Conservation (phyloP, 2,888 invertebrate species). For the Amaurobius ferox region DNA sequence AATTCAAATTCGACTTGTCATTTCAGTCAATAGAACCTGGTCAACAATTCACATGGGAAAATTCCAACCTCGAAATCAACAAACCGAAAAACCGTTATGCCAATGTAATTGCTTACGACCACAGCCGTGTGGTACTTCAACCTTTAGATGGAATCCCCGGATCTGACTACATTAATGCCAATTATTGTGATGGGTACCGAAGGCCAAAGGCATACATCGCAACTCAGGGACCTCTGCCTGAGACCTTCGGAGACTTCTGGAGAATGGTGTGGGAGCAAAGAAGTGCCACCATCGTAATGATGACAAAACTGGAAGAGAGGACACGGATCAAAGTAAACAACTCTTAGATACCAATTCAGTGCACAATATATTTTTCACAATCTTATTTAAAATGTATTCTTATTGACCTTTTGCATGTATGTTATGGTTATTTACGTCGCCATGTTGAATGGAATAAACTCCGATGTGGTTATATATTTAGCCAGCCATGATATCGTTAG, state of each 20-base stretch:
- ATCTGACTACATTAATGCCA: conserved; percentile 98
- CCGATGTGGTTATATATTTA: too few species aligned
- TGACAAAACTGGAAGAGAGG: conserved; percentile 98
- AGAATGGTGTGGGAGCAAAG: conserved; percentile 99
- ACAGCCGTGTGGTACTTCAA: conserved; percentile 95
- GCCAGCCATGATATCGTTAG: too few species aligned
- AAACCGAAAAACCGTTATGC: conserved; percentile 99
- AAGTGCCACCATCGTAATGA: conserved; percentile 97
- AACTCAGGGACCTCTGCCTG: conserved; percentile 97
- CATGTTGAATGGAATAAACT: too few species aligned
- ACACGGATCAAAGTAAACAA: conserved; percentile 86
- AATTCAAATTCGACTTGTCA: too few species aligned
- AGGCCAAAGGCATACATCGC: conserved; percentile 99
- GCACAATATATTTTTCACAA: too few species aligned
- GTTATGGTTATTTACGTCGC: too few species aligned
- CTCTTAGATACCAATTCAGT: too few species aligned
- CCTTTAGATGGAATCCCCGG: conserved; percentile 92
- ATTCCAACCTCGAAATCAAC: conserved; percentile 97
- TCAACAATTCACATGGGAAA: conserved; percentile 99
- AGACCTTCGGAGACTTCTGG: conserved; percentile 99
- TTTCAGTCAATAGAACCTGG: conserved; percentile 96
- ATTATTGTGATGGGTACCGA: conserved; percentile 99
- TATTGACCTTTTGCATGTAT: too few species aligned
- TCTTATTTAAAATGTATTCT: too few species aligned
- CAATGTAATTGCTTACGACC: conserved; percentile 99